Conservation (phyloP, 2,113 vertebrate genomes). For the Centropus bengalensis region DNA sequence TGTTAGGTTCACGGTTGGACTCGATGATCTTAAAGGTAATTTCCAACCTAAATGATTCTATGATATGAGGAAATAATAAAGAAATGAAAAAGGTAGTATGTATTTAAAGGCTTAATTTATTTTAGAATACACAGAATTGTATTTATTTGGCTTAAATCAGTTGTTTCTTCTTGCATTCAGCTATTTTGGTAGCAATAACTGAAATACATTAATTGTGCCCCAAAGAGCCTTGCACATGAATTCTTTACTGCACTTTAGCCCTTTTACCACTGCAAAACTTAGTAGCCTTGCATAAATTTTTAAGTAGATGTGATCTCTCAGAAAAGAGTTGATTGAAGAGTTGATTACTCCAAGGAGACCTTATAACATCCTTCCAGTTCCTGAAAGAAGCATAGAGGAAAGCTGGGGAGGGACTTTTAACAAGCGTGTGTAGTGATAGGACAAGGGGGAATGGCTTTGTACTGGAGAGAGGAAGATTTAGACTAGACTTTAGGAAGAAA, state of each 20-base stretch:
- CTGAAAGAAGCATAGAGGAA: too few species aligned
- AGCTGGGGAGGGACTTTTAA: too few species aligned
- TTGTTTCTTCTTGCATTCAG: neutral
- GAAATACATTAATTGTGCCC: neutral
- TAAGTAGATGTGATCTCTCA: neutral
- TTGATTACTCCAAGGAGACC: too few species aligned
- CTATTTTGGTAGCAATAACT: neutral
- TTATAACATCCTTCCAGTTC: too few species aligned
- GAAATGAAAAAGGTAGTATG: neutral
- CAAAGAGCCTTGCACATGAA: neutral
- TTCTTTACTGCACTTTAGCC: neutral
- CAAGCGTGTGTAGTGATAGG: too few species aligned
- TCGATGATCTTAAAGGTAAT: too few species aligned
- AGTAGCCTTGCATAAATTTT: neutral
- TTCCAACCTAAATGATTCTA: too few species aligned
- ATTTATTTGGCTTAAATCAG: neutral
- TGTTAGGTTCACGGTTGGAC: neutral
- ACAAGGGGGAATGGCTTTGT: too few species aligned
- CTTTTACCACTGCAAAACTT: neutral
- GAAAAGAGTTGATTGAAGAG: neutral
- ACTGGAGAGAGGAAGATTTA: too few species aligned
- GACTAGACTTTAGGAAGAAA: too few species aligned
- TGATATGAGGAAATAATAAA: neutral
- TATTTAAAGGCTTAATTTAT: neutral
- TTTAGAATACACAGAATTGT: neutral